Percentiles rank a stretch among this genome's conserved stretches.
Conservation (phyloP, 35 echinoderm and acorn worm species). For the Lytechinus pictus region DNA sequence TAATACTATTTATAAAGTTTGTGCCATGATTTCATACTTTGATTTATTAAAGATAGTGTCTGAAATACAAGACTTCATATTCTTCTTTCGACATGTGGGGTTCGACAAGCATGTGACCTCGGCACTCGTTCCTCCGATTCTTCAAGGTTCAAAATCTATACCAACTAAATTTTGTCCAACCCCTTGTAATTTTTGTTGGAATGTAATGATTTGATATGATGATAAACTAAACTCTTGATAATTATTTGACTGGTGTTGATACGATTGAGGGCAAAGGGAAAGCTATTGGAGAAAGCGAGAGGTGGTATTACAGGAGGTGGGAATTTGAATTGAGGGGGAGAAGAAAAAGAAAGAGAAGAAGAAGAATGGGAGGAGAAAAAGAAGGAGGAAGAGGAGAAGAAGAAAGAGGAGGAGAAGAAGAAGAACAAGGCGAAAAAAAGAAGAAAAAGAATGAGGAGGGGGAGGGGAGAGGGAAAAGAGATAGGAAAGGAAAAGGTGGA, state of each 20-base stretch:
- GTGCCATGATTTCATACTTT: background rate
- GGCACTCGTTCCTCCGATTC: background rate
- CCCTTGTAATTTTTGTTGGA: too few species aligned
- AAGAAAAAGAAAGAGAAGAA: background rate
- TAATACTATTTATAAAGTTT: background rate
- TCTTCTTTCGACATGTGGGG: background rate
- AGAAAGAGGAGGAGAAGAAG: background rate
- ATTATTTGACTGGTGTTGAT: too few species aligned
- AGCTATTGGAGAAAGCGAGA: background rate
- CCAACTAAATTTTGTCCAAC: too few species aligned
- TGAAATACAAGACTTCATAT: background rate
- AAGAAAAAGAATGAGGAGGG: too few species aligned
- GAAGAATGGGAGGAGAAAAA: background rate
- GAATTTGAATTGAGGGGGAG: background rate
- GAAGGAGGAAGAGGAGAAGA: background rate
- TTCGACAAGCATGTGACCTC: background rate
- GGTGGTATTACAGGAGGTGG: background rate
- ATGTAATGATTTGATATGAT: too few species aligned
- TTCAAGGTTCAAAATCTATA: too few species aligned
- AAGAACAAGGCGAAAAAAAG: too few species aligned
- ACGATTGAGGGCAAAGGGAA: too few species aligned
- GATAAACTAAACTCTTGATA: too few species aligned
- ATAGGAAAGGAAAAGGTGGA: too few species aligned
- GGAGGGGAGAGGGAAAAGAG: too few species aligned
- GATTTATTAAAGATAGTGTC: background rate